Base-by-base conservation (phyloP, 2,113 vertebrate species). In the Aptenodytes patagonicus region DNA sequence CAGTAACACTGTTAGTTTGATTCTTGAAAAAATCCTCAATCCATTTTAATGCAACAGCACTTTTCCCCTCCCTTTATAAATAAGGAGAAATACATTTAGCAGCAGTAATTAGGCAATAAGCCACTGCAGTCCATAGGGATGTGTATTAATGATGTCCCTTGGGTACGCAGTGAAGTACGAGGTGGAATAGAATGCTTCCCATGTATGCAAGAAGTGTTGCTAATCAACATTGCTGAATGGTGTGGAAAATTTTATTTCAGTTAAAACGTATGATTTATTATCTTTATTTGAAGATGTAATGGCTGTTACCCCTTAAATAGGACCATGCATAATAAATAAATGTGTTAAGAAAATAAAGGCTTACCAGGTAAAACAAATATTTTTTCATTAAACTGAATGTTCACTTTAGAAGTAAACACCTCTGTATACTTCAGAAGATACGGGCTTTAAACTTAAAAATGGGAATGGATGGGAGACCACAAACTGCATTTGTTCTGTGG, bases 41-140 rank as follows among this genome's bases (percentile, higher is more conserved):
- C 28, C 4, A 8, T 80, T 89, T 91, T 84, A 77, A 82, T 77
- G 54, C 69, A 80, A 65, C 20, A 76, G 36, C 61, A 90, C 61
- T 89, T 60, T 88, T 5, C 2, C 17, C 42, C 29, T 65, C 42
- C 78, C 5, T 87, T 91, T 91, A 94, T 94, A 97, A 91, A 79
- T 83, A 86, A 75, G 49, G 52, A 91, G 49, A 83, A 81, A 87
- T 76, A 84, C 89, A 40, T 89, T 93, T 90, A 94, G 90, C 61
- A 79, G 42, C 69, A 92, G 88, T 96, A 90, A 95, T 97, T 95
- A 96, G 90, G 72, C 71, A 95, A 70, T 91, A 84, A 94, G 91
- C 69, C 87, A 75, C 58, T 90, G 80, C 51, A 72, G 42, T 95
- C 72, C 68, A 4, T 12, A 61, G 58, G n/a, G 64, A 90, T 8